A percentile compares a stretch with the other conserved stretches of the same genome.
These are phyloP conservation scores for Adelges cooleyi DNA, from an alignment of 1,140 invertebrate genomes.

Conservation along the genomic window DNA sequence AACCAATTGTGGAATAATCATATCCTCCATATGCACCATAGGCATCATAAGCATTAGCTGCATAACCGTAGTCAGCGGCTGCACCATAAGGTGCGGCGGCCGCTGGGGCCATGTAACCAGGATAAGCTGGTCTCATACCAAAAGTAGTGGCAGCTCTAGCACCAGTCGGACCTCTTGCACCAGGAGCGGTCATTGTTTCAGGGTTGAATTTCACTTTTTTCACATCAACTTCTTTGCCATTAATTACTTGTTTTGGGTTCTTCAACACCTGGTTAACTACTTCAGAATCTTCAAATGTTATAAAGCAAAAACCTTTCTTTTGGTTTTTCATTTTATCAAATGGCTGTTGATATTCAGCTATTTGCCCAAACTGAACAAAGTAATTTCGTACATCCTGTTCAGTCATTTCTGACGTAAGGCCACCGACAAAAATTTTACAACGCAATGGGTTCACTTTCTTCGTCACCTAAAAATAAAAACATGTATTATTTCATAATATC, in stretches of 20 bases:
- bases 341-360: slow-evolving; percentile 56
- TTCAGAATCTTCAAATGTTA: slow-evolving; percentile 52
- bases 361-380: slow-evolving; percentile 49
- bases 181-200: slow-evolving; percentile 37
- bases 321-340: slow-evolving; percentile 58
- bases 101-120: slow-evolving; percentile 27
- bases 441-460: slow-evolving; percentile 44
- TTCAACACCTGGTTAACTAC: slow-evolving; percentile 51
- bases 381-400: slow-evolving; percentile 52
- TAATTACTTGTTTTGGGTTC: slow-evolving; percentile 50
- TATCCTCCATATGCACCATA: slow-evolving; percentile 34
- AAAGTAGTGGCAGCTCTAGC: slow-evolving; percentile 26
- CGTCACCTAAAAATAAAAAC: too few species aligned
- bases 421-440: slow-evolving; percentile 58
- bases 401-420: slow-evolving; percentile 49
- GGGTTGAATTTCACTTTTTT: slow-evolving; percentile 44
- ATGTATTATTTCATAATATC: too few species aligned
- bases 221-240: slow-evolving; percentile 49
- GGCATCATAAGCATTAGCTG: slow-evolving; percentile 38
- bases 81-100: slow-evolving; percentile 8
- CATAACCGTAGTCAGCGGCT: slow-evolving; percentile 39
- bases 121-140: slow-evolving; percentile 28
- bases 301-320: slow-evolving; percentile 53
- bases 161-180: slow-evolving; percentile 30
- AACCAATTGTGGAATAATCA: slow-evolving; percentile 39